Conservation (phyloP, 2,888 invertebrate genomes). For the Dicyrtoma fusca region DNA sequence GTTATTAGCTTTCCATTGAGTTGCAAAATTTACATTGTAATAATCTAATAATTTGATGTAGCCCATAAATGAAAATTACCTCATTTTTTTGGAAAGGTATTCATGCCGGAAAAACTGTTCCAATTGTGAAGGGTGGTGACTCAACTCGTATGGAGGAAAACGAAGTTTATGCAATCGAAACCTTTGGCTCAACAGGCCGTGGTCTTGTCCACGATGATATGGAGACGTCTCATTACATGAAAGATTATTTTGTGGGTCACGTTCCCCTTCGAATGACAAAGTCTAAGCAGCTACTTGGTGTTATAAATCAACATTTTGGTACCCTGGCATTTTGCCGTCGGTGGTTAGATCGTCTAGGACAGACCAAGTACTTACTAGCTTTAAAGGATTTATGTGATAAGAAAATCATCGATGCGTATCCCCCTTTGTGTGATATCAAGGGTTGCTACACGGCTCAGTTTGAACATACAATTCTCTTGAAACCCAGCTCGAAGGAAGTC, state of each 20-base stretch:
- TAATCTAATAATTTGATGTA: background rate
- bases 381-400: conserved; percentile 98
- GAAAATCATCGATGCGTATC: conserved; percentile 96
- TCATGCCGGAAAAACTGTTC: conserved; percentile 97
- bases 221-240: conserved; percentile 98
- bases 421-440: conserved; percentile 94
- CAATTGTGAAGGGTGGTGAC: conserved; percentile 98
- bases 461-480: conserved; percentile 95
- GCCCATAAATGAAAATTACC: background rate
- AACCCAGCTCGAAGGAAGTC: conserved; percentile 98
- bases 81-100: conserved; percentile 65
- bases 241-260: conserved; percentile 89
- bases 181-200: conserved; percentile 96
- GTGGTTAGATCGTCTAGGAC: conserved; percentile 96
- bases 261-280: conserved; percentile 80
- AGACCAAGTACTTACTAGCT: conserved; percentile 97
- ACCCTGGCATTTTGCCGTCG: conserved; percentile 98
- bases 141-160: conserved; percentile 98
- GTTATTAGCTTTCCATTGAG: background rate
- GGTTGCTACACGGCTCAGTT: conserved; percentile 99
- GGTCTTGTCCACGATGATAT: conserved; percentile 97
- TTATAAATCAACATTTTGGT: conserved; percentile 95
- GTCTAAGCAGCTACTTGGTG: conserved; percentile 86
- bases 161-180: conserved; percentile 99
- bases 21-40: conserved; percentile 11